A percentile compares a stretch with the other conserved stretches of the same genome.
phyloP scores from a whole-genome alignment of 2,888 invertebrate species.

The Myopa testacea region DNA sequence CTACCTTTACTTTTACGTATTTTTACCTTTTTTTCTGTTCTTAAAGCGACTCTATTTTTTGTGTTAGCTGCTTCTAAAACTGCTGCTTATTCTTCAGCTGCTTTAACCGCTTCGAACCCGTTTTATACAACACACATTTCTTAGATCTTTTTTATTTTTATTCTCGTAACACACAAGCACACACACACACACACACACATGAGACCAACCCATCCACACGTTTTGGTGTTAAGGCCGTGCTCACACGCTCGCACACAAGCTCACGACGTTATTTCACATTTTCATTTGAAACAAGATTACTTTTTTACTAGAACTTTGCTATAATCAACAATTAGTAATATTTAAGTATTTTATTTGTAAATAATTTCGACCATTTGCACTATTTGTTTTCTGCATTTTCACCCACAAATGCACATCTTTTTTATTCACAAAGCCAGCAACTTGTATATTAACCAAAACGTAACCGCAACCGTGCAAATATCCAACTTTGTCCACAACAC shows the following conservation, averaged over 20 bases:
- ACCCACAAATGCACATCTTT: not conserved
- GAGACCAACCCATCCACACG: not conserved
- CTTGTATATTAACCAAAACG: not conserved
- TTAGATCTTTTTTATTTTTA: conserved; percentile 24
- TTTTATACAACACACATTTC: conserved; percentile 43
- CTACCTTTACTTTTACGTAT: not conserved
- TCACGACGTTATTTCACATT: conserved; percentile 27
- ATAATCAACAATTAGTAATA: conserved; percentile 34
- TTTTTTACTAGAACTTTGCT: conserved; percentile 16
- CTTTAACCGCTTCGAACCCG: conserved; percentile 48
- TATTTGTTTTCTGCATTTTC: conserved; percentile 1
- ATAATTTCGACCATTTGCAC: not conserved
- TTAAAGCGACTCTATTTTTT: conserved; percentile 34
- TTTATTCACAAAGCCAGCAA: not conserved
- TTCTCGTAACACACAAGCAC: not conserved
- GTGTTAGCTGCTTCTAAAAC: conserved; percentile 21
- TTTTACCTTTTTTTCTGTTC: conserved; percentile 11
- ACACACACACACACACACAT: conserved; percentile 28
- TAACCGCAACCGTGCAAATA: not conserved
- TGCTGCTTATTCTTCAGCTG: conserved; percentile 35
- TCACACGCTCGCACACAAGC: conserved; percentile 41
- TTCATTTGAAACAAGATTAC: not conserved
- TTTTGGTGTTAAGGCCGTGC: conserved; percentile 14
- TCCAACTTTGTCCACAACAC: conserved; percentile 7
- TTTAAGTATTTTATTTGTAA: not conserved